Evolutionary conservation across 2,113 vertebrate genomes (phyloP).

Genomic region (Thunnus maccoyii): DNA sequence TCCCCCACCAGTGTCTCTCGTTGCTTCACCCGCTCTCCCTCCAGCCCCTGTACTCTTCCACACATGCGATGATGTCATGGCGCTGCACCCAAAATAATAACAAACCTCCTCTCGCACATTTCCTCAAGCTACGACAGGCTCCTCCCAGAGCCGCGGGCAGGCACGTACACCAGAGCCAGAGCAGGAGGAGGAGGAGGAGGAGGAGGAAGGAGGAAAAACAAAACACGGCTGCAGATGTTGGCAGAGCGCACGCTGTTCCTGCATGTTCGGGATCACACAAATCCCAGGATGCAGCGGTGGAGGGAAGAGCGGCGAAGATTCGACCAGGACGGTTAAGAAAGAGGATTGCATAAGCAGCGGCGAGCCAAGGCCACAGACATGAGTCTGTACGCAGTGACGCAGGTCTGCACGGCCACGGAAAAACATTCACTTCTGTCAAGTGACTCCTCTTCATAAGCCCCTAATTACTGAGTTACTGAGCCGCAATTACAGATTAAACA

Average conservation of each 20-base stretch:
- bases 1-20: no score
- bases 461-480: constrained; percentile 14
- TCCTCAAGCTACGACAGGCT: constrained; percentile 1
- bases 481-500: constrained; percentile 8
- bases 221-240: constrained; percentile 22
- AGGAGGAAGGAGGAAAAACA: background rate
- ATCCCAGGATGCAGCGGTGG: background rate
- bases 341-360: background rate
- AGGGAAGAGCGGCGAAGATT: no score
- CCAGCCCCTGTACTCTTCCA: background rate
- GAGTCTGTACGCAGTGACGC: no score
- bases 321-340: background rate
- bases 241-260: background rate
- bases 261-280: background rate
- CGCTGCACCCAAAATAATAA: constrained; percentile 73
- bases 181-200: background rate
- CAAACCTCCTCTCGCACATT: constrained; percentile 46
- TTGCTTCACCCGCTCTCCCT: no score
- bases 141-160: background rate
- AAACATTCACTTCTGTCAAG: background rate
- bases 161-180: constrained; percentile 6
- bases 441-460: background rate
- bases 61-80: constrained; percentile 68
- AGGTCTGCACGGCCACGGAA: no score
- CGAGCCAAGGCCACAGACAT: no score